Evolutionary conservation across 2,797 vertebrate genomes (phyloP).

Genomic region (Ficedula albicollis): DNA sequence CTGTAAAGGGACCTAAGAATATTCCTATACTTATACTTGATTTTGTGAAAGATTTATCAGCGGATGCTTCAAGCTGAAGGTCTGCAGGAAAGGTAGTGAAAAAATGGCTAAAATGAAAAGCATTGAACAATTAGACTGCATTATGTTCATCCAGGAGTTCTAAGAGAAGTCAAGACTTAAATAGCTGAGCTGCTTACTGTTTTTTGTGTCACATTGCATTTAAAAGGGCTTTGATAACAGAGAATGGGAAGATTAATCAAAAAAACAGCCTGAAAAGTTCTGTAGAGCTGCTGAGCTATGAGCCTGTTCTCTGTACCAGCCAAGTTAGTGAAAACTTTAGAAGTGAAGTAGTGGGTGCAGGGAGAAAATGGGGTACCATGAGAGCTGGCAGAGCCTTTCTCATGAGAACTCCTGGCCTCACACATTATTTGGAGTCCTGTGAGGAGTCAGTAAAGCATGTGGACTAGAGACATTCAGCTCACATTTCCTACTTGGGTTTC

Average conservation of each 20-base stretch:
- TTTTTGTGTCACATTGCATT: not conserved
- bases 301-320: not conserved
- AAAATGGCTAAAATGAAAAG: not conserved
- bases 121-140: rapidly evolving
- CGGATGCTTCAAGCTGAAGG: not conserved
- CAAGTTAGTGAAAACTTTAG: not conserved
- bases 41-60: not conserved
- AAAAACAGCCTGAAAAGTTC: not conserved
- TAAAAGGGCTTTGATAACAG: not conserved
- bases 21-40: not conserved
- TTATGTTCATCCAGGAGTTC: not conserved
- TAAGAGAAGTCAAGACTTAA: not conserved
- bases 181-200: not conserved
- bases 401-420: not conserved
- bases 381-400: not conserved
- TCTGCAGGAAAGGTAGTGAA: not conserved
- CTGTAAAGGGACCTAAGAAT: not conserved
- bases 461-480: not conserved
- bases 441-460: not conserved
- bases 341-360: not conserved
- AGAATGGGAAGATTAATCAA: not conserved
- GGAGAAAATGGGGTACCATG: not conserved
- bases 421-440: not conserved
- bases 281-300: not conserved
- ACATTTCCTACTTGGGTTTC: not conserved